Base-by-base conservation (phyloP, 1,140 invertebrate genomes). In the Drosophila fuyamai region DNA sequence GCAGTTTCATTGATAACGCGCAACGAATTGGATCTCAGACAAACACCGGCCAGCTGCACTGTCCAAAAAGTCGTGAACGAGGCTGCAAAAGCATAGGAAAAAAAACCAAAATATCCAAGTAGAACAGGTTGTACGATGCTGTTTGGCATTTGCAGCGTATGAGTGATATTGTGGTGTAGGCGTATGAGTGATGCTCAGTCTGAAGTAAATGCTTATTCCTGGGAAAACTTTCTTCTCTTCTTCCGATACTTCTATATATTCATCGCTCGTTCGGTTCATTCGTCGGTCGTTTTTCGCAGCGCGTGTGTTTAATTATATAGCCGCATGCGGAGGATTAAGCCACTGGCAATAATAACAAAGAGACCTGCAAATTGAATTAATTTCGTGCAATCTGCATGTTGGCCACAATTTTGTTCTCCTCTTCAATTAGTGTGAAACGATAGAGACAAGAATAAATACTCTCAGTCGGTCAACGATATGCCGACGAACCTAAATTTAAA, bases 1-100 rank as follows among this genome's bases (percentile, higher is more conserved):
- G 81, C 81, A 85, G 82, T 85, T 86, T 75, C 82, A 86, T 86
- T 86, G 83, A 86, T 86, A 86, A 86, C 82, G 82, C 66, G 82
- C 75, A 88, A 67, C 82, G 83, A 88, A 86, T 70, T 86, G 82
- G 82, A 75, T 82, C 82, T 81, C 81, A 76, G 63, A 44, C 70
- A 78, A 36, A 70, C 43, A 27, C 16, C 46, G 68, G 57, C 41
- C 67, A 77, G 43, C 60, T 46, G 43, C 54, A 66, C 50, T 75
- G 58, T 23, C 23, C 23, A 38, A 54, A 32, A 60, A 56, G 35
- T 73, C 56, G 56, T 44, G 38, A 48, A 54, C 9, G 8, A 32
- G 9, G 44, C 29, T 59, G 61, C 59, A 61, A 62, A 61, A 41
- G 27, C 16, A 48, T 38, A 55, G 16, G 61, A 68, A 8, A 76